Percentiles rank a stretch among this genome's conserved stretches.
Conservation (phyloP, 2,797 vertebrate species). For the Dallia pectoralis region DNA sequence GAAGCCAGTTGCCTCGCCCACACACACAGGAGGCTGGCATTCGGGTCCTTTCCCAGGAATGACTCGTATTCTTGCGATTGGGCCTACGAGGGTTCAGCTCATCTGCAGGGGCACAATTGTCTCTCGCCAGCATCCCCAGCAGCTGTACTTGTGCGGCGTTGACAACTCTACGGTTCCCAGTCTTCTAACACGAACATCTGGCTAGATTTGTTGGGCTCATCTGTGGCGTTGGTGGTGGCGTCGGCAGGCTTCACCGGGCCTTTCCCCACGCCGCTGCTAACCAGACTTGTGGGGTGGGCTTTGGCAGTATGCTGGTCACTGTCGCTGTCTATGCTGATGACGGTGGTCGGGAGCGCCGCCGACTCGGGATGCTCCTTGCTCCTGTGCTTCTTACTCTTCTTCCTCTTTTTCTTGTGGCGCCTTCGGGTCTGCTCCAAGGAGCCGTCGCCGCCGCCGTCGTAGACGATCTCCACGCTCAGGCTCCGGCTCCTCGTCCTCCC, state of each 20-base stretch:
- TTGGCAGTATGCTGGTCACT: constrained; percentile 42
- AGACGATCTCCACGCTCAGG: constrained; percentile 82
- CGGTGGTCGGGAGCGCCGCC: constrained; percentile 62
- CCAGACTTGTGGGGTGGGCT: constrained; percentile 9
- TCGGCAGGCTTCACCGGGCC: not conserved
- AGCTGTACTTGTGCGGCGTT: constrained; percentile 21
- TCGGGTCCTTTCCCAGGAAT: constrained; percentile 5
- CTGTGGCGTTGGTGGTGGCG: constrained; percentile 5
- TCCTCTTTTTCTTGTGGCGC: constrained; percentile 90
- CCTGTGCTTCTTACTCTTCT: constrained; percentile 84
- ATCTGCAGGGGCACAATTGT: not conserved
- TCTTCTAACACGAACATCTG: constrained; percentile 22
- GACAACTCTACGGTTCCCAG: constrained; percentile 14
- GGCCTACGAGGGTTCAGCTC: constrained; percentile 9
- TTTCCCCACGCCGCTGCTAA: constrained; percentile 10
- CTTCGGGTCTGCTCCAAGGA: constrained; percentile 63
- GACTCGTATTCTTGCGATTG: not conserved
- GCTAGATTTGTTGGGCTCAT: constrained; percentile 26
- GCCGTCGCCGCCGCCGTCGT: constrained; percentile 79
- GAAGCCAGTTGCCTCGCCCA: not conserved
- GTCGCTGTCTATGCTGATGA: constrained; percentile 82
- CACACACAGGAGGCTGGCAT: not conserved
- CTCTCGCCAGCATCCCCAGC: constrained; percentile 18
- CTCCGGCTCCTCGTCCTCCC: constrained; percentile 72
- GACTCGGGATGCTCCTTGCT: constrained; percentile 37